Evolutionary conservation across 2,888 invertebrate genomes (phyloP), one percentile per base, ranked within the genome.

Genomic region (Lathronympha strigana): DNA sequence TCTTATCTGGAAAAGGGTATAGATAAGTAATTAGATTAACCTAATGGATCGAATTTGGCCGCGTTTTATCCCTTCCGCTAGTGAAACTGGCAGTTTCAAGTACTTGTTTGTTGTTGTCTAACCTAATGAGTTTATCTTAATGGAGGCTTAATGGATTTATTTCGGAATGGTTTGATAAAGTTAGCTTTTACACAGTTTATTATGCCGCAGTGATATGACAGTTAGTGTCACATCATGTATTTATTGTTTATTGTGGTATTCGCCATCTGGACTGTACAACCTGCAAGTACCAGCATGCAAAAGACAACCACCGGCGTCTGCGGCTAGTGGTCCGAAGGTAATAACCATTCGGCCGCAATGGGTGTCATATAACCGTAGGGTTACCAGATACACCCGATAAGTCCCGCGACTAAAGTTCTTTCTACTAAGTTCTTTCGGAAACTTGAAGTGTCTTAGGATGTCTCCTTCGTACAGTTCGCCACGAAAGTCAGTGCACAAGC

Each of bases 321-420:
- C 5, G 28, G 31, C 38, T 50, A 58, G 43, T 51, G 51, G 64
- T 33, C 31, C 40, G 58, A n/a, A 36, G 58, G 64, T 60, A 53
- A 64, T 64, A 64, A 60, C 64, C 50, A 49, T 33, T 58, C 49
- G 31, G 36, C 23, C 50, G 58, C 45, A 53, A 64, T 60, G 51
- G 51, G 25, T 58, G 50, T 58, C 58, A 28, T 60, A 60, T 64
- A 47, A 23, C 47, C 6, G 11, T 47, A 47, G 47, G 47, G 47
- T 47, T 47, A 47, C 47, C 47, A 21, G 40, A 9, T 38, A 33
- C 11, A 33, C 13, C 9, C 33, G 11, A 6, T 8, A 40, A 17
- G 40, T 40, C 5, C 15, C 6, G 6, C 28, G 4, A 28, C 28
- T 3, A 11, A 11, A 33, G 25, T 25, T 25, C 25, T 25, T 25